Base-by-base conservation (phyloP, 2,888 invertebrate species). In the Entomobrya proxima region DNA sequence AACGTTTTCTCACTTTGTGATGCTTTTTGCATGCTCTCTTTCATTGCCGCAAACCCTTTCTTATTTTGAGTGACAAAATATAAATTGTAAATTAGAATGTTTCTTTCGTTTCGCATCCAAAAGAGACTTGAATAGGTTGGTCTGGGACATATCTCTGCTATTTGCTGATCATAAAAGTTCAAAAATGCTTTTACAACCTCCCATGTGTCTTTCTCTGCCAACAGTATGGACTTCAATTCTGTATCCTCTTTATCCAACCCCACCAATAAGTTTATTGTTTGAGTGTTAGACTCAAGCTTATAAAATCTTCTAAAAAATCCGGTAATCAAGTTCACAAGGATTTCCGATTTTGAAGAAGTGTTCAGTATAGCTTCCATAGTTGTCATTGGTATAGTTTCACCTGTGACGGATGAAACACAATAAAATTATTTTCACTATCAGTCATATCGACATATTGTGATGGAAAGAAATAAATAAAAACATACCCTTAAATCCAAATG, bases 401-500 rank as follows among this genome's bases (percentile, higher is more conserved):
- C 75, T 55, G n/a, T 1, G n/a, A n/a, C n/a, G n/a, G n/a, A n/a
- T n/a, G n/a, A n/a, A n/a, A n/a, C n/a, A n/a, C n/a, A n/a, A 15
- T 27, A 6, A 75, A 21, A 61, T 7, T n/a, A 30, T 32, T 15
- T 9, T 21, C 15, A 61, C 30, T 4, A 18, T 61, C 6, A 18
- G 27, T 5, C 4, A n/a, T 13, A 9, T 30, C 11, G 61, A 11
- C 4, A 32, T 2, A 6, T 24, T 24, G 18, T 5, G 18, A 9
- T 13, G 4, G 13, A 27, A 55, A 3, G 7, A 4, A 9, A 21
- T 11, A 21, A 21, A 11, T 3, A n/a, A 27, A n/a, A n/a, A n/a
- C 30, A 27, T 27, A 74, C 74, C 74, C 2, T 50, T 74, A 24
- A 47, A 74, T 9, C 50, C 74, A 47, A 74, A 74, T 32, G 74